phyloP scores from a whole-genome alignment of 2,113 vertebrate genomes.

The Tetrao urogallus region DNA sequence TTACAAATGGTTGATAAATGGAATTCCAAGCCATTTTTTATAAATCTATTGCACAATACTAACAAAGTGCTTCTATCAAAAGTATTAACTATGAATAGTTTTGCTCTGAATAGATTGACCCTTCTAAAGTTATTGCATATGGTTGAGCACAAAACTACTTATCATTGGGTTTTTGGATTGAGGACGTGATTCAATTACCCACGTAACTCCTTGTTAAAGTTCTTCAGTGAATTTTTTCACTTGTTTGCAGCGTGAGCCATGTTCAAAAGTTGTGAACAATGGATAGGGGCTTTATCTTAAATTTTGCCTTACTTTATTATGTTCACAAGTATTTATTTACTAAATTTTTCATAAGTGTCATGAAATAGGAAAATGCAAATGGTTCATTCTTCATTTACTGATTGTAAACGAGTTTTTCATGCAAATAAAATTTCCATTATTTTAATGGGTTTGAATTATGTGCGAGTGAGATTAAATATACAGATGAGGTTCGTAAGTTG shows the following conservation, averaged over 20 bases:
- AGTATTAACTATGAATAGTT: conserved; percentile 75
- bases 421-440: conserved; percentile 86
- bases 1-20: conserved; percentile 81
- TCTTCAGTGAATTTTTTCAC: conserved; percentile 76
- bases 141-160: conserved; percentile 77
- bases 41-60: conserved; percentile 78
- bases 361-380: conserved; percentile 74
- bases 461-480: not conserved
- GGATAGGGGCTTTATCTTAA: conserved; percentile 77
- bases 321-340: conserved; percentile 85
- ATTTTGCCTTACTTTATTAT: conserved; percentile 83
- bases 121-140: conserved; percentile 67
- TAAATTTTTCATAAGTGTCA: conserved; percentile 81
- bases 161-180: conserved; percentile 75
- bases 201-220: conserved; percentile 47
- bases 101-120: conserved; percentile 67
- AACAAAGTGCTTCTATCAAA: conserved; percentile 81
- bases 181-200: conserved; percentile 69
- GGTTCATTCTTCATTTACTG: conserved; percentile 83
- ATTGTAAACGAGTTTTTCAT: conserved; percentile 86
- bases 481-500: not conserved
- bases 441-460: conserved; percentile 67
- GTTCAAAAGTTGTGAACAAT: conserved; percentile 72
- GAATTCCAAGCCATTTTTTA: conserved; percentile 85
- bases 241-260: conserved; percentile 74